These are phyloP conservation scores for Myripristis jacobus DNA, from an alignment of 2,797 vertebrate genomes.

Conservation along the genomic window DNA sequence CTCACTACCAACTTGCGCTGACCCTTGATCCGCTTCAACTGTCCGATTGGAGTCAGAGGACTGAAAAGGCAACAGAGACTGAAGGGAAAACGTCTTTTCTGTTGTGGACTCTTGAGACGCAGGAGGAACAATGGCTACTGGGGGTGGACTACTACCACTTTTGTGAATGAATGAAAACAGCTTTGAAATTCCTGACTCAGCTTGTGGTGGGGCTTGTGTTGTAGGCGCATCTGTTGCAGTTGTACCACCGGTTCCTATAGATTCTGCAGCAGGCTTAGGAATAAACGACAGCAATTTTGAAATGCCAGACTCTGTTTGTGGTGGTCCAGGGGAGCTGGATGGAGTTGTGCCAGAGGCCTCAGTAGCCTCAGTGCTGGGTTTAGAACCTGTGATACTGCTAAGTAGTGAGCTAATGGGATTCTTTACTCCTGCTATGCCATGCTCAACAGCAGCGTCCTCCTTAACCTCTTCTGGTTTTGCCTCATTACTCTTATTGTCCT, in stretches of 20 bases:
- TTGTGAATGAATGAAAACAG: conserved; percentile 83
- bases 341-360: conserved; percentile 66
- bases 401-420: conserved; percentile 89
- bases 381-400: conserved; percentile 84
- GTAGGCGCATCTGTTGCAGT: conserved; percentile 42
- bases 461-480: conserved; percentile 63
- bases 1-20: conserved; percentile 44
- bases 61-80: conserved; percentile 81
- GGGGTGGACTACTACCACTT: conserved; percentile 69
- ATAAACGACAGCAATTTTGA: conserved; percentile 83
- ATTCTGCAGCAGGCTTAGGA: conserved; percentile 77
- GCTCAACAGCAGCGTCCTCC: conserved; percentile 74
- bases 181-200: conserved; percentile 84
- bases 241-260: conserved; percentile 71
- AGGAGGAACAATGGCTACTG: conserved; percentile 78
- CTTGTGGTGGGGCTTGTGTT: conserved; percentile 64
- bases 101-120: conserved; percentile 76
- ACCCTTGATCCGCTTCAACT: conserved; percentile 49
- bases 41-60: conserved; percentile 62
- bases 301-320: conserved; percentile 79
- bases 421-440: conserved; percentile 85
- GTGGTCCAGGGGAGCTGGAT: conserved; percentile 70
- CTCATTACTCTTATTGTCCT: conserved; percentile 30
- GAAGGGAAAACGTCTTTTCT: conserved; percentile 83
- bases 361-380: conserved; percentile 80